phyloP scores from a whole-genome alignment of 2,797 vertebrate genomes.

The Nothura maculosa region DNA sequence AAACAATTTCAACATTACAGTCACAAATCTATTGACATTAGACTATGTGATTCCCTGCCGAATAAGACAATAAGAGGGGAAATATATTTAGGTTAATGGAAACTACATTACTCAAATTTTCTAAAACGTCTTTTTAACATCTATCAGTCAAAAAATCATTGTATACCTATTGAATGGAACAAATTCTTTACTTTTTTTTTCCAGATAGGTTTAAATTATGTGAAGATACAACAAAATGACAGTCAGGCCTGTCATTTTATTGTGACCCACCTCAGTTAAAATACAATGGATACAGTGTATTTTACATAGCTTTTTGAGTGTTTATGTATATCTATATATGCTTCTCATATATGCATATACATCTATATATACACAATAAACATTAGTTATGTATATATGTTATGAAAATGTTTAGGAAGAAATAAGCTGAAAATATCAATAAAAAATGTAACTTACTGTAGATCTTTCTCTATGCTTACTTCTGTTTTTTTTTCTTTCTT shows the following conservation, averaged over 20 bases:
- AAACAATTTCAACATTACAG: background rate
- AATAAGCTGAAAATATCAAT: conserved; percentile 52
- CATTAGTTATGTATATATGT: conserved; percentile 71
- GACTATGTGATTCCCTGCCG: background rate
- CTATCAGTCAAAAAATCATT: conserved; percentile 12
- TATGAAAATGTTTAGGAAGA: conserved; percentile 62
- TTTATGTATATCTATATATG: conserved; percentile 80
- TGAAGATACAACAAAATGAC: conserved; percentile 83
- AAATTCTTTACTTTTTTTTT: conserved; percentile 80
- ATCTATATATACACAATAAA: conserved; percentile 77
- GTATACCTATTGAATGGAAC: conserved; percentile 69
- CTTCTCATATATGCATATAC: conserved; percentile 72
- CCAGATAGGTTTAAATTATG: conserved; percentile 82
- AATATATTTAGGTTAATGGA: background rate
- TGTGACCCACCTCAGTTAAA: conserved; percentile 79
- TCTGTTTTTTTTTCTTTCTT: conserved; percentile 51
- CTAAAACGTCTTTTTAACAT: conserved; percentile 10
- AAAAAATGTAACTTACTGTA: conserved; percentile 43
- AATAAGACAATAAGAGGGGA: background rate
- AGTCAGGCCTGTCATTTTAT: conserved; percentile 77
- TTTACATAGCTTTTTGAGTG: conserved; percentile 79
- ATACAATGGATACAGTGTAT: conserved; percentile 81
- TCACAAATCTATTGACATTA: background rate
- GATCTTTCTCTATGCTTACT: conserved; percentile 47
- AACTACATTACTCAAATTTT: background rate